Percentiles rank a stretch among this genome's conserved stretches.
These are phyloP conservation scores for Diploscapter pachys DNA, from an alignment of 1,140 invertebrate species.

Conservation along the genomic window DNA sequence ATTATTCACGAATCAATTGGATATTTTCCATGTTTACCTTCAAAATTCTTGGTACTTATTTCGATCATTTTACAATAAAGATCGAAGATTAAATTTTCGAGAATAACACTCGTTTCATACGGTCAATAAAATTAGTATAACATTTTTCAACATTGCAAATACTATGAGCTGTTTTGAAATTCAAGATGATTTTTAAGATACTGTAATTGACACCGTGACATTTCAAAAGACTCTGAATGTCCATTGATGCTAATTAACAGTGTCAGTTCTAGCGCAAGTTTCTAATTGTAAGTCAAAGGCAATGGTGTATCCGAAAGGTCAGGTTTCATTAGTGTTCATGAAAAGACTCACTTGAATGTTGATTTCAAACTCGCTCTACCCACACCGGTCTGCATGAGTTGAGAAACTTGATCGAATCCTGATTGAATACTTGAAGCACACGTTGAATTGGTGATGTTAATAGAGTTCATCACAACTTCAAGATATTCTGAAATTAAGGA, in stretches of 20 bases:
- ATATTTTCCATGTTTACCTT: too few species aligned
- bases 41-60: too few species aligned
- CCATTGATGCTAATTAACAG: too few species aligned
- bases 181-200: too few species aligned
- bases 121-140: background rate
- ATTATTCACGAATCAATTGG: too few species aligned
- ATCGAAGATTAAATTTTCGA: background rate
- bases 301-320: too few species aligned
- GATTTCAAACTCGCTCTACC: conserved; percentile 28
- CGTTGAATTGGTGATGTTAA: conserved; percentile 8
- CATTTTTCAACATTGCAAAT: background rate
- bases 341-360: conserved; percentile 18
- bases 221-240: too few species aligned
- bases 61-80: too few species aligned
- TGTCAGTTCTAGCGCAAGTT: too few species aligned
- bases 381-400: conserved; percentile 25
- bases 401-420: conserved; percentile 33
- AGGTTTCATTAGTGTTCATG: background rate
- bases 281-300: too few species aligned
- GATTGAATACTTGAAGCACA: conserved; percentile 12
- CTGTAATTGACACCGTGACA: too few species aligned
- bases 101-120: background rate
- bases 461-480: conserved; percentile 35
- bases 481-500: conserved; percentile 25
- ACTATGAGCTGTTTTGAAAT: too few species aligned